Base-by-base conservation (phyloP, 2,113 vertebrate genomes). In the Phoenicopterus ruber region DNA sequence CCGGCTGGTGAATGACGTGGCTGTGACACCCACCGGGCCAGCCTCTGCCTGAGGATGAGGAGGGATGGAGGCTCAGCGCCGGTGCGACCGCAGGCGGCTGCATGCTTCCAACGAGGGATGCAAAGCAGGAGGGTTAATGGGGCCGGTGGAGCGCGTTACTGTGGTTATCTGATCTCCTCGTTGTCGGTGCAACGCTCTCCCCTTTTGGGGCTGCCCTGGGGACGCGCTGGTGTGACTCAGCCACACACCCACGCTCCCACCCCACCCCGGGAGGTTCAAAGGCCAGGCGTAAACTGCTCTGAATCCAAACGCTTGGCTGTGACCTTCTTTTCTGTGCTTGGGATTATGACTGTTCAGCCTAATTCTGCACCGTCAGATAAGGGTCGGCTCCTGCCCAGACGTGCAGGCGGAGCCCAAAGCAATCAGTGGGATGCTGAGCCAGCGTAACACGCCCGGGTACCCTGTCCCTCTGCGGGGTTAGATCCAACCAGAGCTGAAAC, bases 391-490 rank as follows among this genome's bases (percentile, higher is more conserved):
- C 82, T 54, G 91, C 46, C 54, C 46, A 2, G 3, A 62, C 0
- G 4, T 11, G 63, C 67, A 44, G 81, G 54, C 1, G 11, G 82
- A 76, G 74, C 44, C 66, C 40, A 6, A 4, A 5, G 65, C 46
- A 31, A 17, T 10, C 55, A 6, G 47, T 7, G 1, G 54, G 84
- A 36, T 77, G 87, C 69, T 87, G 84, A 85, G 67, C 2, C 11
- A 46, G 46, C 0, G 0, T 4, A n/a, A 42, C 2, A 4, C 50
- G 46, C n/a, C 57, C 2, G 0, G 17, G 24, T 8, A 2, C 50
- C 50, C n/a, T 2, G 38, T 11, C 10, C 82, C 31, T 36, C 22
- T 11, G 52, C 1, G 0, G 42, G 62, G 47, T 18, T 20, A 22
- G 13, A 13, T 10, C 47, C 46, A 24, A 2, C 66, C 44, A 2